These are phyloP conservation scores for Sphaerophoria taeniata DNA, from an alignment of 2,888 invertebrate species.

Conservation along the genomic window DNA sequence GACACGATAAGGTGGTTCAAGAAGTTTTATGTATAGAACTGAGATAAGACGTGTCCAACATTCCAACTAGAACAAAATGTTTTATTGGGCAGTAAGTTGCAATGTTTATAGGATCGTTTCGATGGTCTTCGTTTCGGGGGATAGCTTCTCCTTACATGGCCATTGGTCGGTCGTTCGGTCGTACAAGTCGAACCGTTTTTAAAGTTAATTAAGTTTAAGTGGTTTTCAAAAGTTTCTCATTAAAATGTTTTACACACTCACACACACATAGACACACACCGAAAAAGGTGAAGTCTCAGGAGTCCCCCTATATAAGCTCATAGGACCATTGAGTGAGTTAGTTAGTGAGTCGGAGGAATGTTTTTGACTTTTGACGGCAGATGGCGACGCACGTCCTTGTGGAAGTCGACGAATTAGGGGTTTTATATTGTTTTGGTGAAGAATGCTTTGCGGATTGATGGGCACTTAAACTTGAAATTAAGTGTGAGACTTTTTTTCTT, in stretches of 20 bases:
- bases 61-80: conserved; percentile 61
- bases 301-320: background rate
- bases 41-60: conserved; percentile 61
- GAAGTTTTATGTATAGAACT: background rate
- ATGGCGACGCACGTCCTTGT: background rate
- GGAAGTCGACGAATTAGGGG: background rate
- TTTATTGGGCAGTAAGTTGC: conserved; percentile 55
- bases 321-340: background rate
- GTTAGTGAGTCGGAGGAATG: conserved; percentile 23
- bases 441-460: conserved; percentile 64
- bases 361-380: conserved; percentile 24
- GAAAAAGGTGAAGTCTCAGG: background rate
- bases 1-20: conserved; percentile 20
- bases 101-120: conserved; percentile 32
- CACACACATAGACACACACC: background rate
- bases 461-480: conserved; percentile 49
- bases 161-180: background rate
- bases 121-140: no score
- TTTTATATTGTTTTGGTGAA: conserved; percentile 43
- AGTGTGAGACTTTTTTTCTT: conserved; percentile 26
- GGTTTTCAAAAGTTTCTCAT: conserved; percentile 71
- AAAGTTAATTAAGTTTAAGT: conserved; percentile 73
- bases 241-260: conserved; percentile 44
- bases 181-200: conserved; percentile 51
- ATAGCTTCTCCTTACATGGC: background rate